Percentiles rank a stretch among this genome's conserved stretches.
Evolutionary conservation across 2,113 vertebrate species (phyloP).

Genomic region (Barnardius zonarius): DNA sequence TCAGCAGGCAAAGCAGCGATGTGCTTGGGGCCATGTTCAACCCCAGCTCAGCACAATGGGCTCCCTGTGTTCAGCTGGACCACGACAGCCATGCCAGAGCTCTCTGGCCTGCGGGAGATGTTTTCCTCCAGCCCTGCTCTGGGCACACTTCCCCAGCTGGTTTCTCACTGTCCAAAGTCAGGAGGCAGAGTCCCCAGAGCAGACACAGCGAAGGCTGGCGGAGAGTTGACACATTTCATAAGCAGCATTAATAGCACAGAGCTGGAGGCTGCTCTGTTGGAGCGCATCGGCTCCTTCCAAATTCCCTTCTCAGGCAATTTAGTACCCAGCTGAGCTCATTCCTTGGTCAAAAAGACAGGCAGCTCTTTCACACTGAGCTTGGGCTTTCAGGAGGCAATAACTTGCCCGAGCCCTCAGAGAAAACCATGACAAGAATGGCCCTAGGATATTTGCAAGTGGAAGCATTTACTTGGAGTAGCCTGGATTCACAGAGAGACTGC

Average conservation of each 20-base stretch:
- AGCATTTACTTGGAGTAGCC: background rate
- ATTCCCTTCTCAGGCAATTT: background rate
- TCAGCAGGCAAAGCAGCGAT: background rate
- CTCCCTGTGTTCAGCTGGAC: background rate
- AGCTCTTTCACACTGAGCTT: background rate
- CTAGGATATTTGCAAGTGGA: background rate
- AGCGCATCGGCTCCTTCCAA: background rate
- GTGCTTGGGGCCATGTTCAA: background rate
- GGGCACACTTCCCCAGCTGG: fast-evolving
- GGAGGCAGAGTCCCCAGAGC: background rate
- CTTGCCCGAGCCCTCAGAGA: background rate
- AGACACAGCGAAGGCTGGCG: background rate
- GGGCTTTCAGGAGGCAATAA: background rate
- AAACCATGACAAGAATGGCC: background rate
- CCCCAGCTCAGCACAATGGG: background rate
- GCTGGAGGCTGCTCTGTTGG: background rate
- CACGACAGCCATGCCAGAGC: background rate
- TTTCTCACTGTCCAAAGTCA: background rate
- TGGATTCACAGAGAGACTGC: background rate
- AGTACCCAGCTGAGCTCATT: background rate
- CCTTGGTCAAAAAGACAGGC: background rate
- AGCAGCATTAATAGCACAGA: background rate
- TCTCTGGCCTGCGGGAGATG: background rate
- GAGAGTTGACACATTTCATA: background rate
- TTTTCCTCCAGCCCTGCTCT: background rate